Conservation (phyloP, 2,888 invertebrate species). For the Eupeodes luniger region DNA sequence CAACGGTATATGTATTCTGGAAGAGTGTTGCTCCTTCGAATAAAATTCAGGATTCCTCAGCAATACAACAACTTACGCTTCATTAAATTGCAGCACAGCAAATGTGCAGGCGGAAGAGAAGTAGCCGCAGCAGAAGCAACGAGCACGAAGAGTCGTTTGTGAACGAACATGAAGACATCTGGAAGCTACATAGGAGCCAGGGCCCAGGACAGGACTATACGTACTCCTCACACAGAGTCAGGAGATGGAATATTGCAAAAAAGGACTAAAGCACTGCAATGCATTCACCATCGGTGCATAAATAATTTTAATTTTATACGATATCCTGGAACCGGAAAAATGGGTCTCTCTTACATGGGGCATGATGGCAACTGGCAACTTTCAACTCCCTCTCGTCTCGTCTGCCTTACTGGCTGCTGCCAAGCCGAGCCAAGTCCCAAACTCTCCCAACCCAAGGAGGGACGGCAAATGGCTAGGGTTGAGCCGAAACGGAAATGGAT, state of each 20-base stretch:
- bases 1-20: neutral
- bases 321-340: slow-evolving; percentile 65
- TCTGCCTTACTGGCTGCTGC: neutral
- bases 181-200: neutral
- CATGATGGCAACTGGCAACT: slow-evolving; percentile 4
- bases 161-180: slow-evolving; percentile 7
- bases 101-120: slow-evolving; percentile 4
- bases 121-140: neutral
- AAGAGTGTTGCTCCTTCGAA: slow-evolving; percentile 26
- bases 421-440: too few relatives aligned
- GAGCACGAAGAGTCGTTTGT: neutral
- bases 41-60: slow-evolving; percentile 62
- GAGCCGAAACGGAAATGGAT: slow-evolving; percentile 47
- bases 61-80: slow-evolving; percentile 70
- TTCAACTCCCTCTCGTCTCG: neutral
- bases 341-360: slow-evolving; percentile 54
- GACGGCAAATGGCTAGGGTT: slow-evolving; percentile 5
- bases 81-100: slow-evolving; percentile 64
- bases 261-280: slow-evolving; percentile 63
- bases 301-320: slow-evolving; percentile 74
- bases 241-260: slow-evolving; percentile 20
- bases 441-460: neutral
- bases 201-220: neutral
- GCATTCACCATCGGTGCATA: slow-evolving; percentile 73
- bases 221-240: neutral